Evolutionary conservation across 2,113 vertebrate genomes (phyloP), one percentile per base, ranked within the genome.

Genomic region (Pedetes capensis): DNA sequence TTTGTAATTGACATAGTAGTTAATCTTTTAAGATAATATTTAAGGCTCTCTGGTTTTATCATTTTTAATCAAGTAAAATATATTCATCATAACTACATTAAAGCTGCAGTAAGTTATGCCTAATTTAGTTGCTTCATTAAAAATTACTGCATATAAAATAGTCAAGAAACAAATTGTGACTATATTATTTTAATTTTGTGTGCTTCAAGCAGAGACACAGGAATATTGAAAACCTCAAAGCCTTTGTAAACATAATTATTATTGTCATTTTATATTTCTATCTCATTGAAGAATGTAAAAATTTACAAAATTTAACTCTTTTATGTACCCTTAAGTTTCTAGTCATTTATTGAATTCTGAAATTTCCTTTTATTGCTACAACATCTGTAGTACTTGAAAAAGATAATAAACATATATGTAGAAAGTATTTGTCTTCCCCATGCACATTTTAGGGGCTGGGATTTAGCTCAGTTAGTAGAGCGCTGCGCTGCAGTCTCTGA

Each of bases 41-140:
- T 98, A 98, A 97, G 95, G 49, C 83, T 91, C 87, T 27, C 49
- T 86, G 80, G 88, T 94, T 98, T 98, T 97, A 98, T 98, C 27
- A 97, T 97, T 98, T 98, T 98, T 98, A 97, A 98, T 98, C 32
- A 98, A 98, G 95, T 98, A 95, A 95, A 97, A 80, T 97, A 94
- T 95, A 98, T 96, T 97, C 97, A 97, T 98, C 96, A 93, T 96
- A 97, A 97, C 94, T 97, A 97, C 89, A 95, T 98, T 98, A 97
- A 97, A 97, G 74, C 91, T 96, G 71, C 79, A 97, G 53, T 61
- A 98, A 97, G 66, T 95, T 98, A 97, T 98, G 94, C 92, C 91
- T 98, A 98, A 97, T 98, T 98, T 97, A 98, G 88, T 98, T 97
- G 39, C 95, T 97, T 98, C 97, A 98, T 98, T 98, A 97, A 97